These are phyloP conservation scores for Acrocephalus arundinaceus DNA, from an alignment of 2,113 vertebrate genomes.

Conservation along the genomic window DNA sequence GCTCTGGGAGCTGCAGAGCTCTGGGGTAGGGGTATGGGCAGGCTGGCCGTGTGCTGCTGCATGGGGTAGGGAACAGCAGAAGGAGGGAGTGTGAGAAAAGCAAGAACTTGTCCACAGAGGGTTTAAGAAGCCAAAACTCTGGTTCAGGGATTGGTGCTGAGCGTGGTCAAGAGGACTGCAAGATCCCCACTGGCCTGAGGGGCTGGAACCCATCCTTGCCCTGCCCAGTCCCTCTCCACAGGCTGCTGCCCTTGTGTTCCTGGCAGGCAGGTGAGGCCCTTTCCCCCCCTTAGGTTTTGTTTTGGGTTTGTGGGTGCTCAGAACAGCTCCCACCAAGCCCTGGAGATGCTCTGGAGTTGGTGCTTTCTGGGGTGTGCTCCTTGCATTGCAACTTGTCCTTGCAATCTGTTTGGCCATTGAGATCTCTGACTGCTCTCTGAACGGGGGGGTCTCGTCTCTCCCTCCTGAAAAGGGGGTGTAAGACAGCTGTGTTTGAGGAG, in stretches of 20 bases:
- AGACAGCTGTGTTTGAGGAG: not conserved
- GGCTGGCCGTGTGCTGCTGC: not conserved
- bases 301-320: not conserved
- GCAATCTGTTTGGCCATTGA: no score
- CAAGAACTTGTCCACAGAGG: not conserved
- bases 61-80: not conserved
- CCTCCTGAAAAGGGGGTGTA: not conserved
- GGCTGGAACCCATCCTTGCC: not conserved
- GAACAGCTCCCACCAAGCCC: not conserved
- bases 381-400: not conserved
- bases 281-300: not conserved
- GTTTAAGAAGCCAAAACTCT: not conserved
- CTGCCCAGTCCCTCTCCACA: not conserved
- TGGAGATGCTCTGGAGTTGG: not conserved
- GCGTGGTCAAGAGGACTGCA: not conserved
- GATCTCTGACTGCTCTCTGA: not conserved
- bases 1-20: not conserved
- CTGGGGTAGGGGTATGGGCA: fast-evolving
- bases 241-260: not conserved
- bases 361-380: not conserved
- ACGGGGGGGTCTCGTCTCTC: not conserved
- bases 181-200: not conserved
- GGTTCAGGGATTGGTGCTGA: not conserved
- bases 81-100: not conserved
- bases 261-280: not conserved